phyloP scores from a whole-genome alignment of 2,113 vertebrate genomes.

The Serinus canaria region DNA sequence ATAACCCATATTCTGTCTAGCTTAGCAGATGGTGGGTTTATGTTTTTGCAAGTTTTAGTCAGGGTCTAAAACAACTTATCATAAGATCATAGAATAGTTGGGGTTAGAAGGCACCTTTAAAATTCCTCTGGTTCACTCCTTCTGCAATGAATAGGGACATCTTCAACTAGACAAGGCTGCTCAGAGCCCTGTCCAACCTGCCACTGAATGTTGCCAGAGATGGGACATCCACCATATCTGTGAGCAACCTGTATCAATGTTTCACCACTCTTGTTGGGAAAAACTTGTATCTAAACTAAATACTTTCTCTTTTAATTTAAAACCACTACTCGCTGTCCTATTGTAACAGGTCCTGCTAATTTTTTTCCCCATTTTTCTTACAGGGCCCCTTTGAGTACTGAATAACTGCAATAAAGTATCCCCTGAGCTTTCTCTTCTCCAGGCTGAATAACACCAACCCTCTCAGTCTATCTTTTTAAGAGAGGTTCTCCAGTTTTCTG shows the following conservation, averaged over 20 bases:
- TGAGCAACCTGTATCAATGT: neutral
- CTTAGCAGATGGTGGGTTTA: neutral
- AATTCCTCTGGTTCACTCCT: neutral
- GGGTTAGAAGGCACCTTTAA: neutral
- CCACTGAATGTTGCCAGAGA: neutral
- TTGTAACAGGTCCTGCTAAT: neutral
- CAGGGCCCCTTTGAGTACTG: neutral
- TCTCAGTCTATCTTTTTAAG: neutral
- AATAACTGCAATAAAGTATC: neutral
- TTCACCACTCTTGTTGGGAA: neutral
- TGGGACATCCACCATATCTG: neutral
- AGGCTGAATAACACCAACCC: neutral
- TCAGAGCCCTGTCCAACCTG: neutral
- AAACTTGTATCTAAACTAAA: neutral
- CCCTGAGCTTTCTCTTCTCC: neutral
- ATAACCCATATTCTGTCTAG: neutral
- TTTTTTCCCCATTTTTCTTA: neutral
- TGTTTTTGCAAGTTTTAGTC: neutral
- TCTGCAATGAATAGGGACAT: neutral
- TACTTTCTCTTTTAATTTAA: neutral
- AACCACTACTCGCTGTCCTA: neutral
- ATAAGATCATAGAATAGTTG: neutral
- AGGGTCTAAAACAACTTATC: neutral
- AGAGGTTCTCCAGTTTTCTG: neutral
- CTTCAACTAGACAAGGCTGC: neutral